Base-by-base conservation (phyloP, 2,797 vertebrate genomes). In the Phalanger gymnotis region DNA sequence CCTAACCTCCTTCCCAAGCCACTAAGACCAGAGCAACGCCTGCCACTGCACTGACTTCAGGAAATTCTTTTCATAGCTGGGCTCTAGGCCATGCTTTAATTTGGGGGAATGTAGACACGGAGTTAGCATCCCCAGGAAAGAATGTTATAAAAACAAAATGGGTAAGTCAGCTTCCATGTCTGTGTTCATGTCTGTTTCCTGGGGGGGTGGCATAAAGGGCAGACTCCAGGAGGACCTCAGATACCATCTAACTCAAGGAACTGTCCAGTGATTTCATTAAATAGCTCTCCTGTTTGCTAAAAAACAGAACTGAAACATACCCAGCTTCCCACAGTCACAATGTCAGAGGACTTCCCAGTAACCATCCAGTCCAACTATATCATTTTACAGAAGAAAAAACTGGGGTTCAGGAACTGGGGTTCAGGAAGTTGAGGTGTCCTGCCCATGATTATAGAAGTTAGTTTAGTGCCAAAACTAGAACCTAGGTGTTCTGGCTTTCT, bases 31-130 rank as follows among this genome's bases (percentile, higher is more conserved):
- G 90, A 0, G 53, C 94, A 93, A 94, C 28, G 52, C 27, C 91
- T 95, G 92, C 91, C 51, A 73, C 53, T 0, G 0, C 1, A 87
- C 73, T 51, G 22, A 93, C 96, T 91, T 96, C 87, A 93, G 97
- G 95, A 96, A 96, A 96, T 96, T 54, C 95, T 89, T 95, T 6
- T 91, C 22, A 0, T 90, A 95, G 40, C 73, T 95, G 92, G 96
- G 73, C 73, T n/a, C 81, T 10, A 53, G 95, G 89, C 93, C 93
- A 93, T 54, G 89, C 89, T 94, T 96, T 93, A 53, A 51, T 54
- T 55, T 92, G 2, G 54, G 90, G 51, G 40, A 87, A 66, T 1
- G 0, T 90, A 54, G 94, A 54, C 53, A 94, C 90, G 55, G 92
- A 56, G 73, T 47, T 5, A 87, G 53, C 40, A 31, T 81, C 22